Evolutionary conservation across 2,888 invertebrate species (phyloP).

Genomic region (Acanthosoma haemorrhoidale): DNA sequence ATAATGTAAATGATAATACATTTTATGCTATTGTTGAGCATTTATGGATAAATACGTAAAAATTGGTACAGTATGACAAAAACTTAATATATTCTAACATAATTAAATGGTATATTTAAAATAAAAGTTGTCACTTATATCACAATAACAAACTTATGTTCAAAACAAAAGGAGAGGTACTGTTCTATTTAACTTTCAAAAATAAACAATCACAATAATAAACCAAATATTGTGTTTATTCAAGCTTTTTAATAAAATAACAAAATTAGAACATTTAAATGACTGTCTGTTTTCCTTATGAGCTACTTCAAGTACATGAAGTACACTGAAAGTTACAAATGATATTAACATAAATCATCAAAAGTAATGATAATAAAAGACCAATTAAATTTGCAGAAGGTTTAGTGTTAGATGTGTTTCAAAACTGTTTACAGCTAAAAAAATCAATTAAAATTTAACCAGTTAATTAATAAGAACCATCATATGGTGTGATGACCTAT

Average conservation of each 20-base stretch:
- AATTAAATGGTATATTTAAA: conserved; percentile 19
- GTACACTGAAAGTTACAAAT: conserved; percentile 4
- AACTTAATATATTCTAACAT: neutral
- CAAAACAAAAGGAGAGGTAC: neutral
- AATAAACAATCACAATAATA: conserved; percentile 20
- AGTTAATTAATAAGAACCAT: neutral
- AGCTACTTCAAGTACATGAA: conserved; percentile 7
- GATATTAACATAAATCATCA: neutral
- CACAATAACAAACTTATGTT: conserved; percentile 20
- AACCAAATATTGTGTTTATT: conserved; percentile 24
- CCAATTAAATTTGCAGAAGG: conserved; percentile 5
- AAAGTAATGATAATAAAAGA: neutral
- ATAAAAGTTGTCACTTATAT: conserved; percentile 10
- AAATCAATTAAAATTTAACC: neutral
- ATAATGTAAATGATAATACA: conserved; percentile 23
- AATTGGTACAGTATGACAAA: neutral
- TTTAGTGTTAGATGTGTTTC: conserved; percentile 24
- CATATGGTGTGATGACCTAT: conserved; percentile 2
- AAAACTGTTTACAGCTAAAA: neutral
- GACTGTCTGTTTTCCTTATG: conserved; percentile 3
- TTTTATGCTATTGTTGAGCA: conserved; percentile 11
- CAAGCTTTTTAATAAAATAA: conserved; percentile 2
- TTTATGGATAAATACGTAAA: conserved; percentile 2
- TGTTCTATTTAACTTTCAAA: neutral
- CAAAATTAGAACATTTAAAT: conserved; percentile 13